Evolutionary conservation across 2,888 invertebrate genomes (phyloP).

Genomic region (Poecilobothrus nobilitatus): DNA sequence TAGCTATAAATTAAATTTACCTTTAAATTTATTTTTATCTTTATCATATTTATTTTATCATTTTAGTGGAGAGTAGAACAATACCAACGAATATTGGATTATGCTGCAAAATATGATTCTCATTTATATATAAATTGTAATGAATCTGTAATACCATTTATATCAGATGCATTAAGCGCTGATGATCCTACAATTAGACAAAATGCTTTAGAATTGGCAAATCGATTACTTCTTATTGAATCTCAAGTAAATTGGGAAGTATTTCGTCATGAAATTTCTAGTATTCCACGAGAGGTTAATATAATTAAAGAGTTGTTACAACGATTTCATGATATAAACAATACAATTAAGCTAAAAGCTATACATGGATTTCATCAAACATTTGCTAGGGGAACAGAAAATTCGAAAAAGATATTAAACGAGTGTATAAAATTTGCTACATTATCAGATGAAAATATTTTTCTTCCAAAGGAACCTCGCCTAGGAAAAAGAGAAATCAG

Average conservation of each 20-base stretch:
- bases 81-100: constrained; percentile 35
- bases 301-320: constrained; percentile 35
- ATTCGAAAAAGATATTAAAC: constrained; percentile 33
- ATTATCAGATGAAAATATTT: constrained; percentile 28
- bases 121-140: constrained; percentile 41
- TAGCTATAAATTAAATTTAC: constrained; percentile 16
- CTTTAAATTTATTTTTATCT: too few species aligned
- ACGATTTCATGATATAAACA: constrained; percentile 35
- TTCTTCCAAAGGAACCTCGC: constrained; percentile 28
- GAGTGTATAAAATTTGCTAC: constrained; percentile 34
- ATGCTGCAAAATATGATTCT: constrained; percentile 42
- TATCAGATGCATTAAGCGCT: constrained; percentile 33
- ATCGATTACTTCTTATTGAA: constrained; percentile 34
- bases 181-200: constrained; percentile 37
- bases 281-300: constrained; percentile 37
- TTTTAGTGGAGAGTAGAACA: constrained; percentile 35
- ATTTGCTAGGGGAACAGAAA: constrained; percentile 33
- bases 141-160: constrained; percentile 35
- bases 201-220: constrained; percentile 36
- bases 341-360: constrained; percentile 36
- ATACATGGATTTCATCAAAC: constrained; percentile 34
- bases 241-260: constrained; percentile 40
- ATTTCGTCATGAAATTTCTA: constrained; percentile 39
- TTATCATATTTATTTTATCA: too few species aligned
- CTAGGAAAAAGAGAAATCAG: constrained; percentile 32